phyloP scores from a whole-genome alignment of 2,888 invertebrate genomes.

The Polylopha cassiicola region DNA sequence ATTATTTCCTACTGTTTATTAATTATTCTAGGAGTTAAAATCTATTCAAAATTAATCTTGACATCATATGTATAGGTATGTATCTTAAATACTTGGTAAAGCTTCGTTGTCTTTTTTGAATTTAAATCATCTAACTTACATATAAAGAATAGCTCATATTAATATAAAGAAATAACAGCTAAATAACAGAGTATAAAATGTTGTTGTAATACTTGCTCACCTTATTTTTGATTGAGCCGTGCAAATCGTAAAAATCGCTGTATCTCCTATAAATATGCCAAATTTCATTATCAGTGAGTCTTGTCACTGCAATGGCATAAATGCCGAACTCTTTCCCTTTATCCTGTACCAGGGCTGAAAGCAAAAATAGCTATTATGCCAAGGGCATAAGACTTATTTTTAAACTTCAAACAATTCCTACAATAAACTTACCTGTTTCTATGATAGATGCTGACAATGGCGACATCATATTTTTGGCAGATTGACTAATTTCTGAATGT shows the following conservation, averaged over 20 bases:
- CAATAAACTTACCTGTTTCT: slow-evolving; percentile 76
- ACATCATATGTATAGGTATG: too few relatives aligned
- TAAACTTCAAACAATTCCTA: background rate
- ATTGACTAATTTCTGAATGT: slow-evolving; percentile 62
- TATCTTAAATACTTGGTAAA: too few relatives aligned
- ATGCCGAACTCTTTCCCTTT: slow-evolving; percentile 92
- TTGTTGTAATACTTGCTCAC: too few relatives aligned
- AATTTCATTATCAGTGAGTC: slow-evolving; percentile 82
- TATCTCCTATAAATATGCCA: slow-evolving; percentile 96
- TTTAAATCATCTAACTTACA: background rate
- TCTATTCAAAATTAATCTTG: too few relatives aligned
- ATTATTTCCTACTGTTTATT: too few relatives aligned
- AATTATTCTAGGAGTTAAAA: too few relatives aligned
- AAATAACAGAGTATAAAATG: too few relatives aligned
- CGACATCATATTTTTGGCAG: slow-evolving; percentile 58
- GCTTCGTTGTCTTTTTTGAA: too few relatives aligned
- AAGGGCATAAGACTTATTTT: background rate
- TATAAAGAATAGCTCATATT: too few relatives aligned
- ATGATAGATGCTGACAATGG: slow-evolving; percentile 79
- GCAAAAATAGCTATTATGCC: background rate
- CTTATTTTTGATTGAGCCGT: slow-evolving; percentile 86
- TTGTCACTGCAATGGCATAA: slow-evolving; percentile 89
- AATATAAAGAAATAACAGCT: too few relatives aligned
- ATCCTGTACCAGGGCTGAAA: slow-evolving; percentile 85
- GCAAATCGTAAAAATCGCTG: slow-evolving; percentile 94